phyloP scores from a whole-genome alignment of 37 sponge, comb jelly and placozoan genomes.

The Beroe forskalii region DNA sequence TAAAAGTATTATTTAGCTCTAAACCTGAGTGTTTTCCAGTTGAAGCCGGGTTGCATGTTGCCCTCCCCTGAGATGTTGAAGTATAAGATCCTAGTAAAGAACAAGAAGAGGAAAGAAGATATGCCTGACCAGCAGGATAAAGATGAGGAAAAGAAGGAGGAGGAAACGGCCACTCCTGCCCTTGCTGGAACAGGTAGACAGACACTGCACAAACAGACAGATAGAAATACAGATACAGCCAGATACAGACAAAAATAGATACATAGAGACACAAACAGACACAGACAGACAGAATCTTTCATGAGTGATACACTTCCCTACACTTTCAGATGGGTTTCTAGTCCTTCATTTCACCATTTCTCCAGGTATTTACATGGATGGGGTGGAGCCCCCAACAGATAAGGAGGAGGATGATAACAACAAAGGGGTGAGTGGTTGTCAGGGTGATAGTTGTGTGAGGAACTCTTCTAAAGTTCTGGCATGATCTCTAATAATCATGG shows the following conservation, averaged over 20 bases:
- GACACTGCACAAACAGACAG: no score
- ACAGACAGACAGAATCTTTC: no score
- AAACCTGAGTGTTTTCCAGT: background rate
- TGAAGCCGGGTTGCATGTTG: conserved; percentile 57
- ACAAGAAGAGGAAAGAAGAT: conserved; percentile 68
- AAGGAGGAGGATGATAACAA: conserved; percentile 16
- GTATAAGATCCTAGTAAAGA: conserved; percentile 78
- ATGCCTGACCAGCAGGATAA: conserved; percentile 43
- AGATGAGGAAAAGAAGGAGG: conserved; percentile 54
- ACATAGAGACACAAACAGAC: no score
- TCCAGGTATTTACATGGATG: conserved; percentile 49
- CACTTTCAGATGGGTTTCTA: no score
- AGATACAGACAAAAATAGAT: no score
- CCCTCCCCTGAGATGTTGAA: conserved; percentile 77
- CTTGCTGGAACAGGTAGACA: conserved; percentile 39
- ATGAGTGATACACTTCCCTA: no score
- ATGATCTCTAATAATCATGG: no score
- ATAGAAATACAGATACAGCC: no score
- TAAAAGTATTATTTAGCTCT: no score
- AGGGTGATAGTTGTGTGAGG: no score
- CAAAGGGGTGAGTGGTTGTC: conserved; percentile 27
- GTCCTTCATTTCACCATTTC: no score
- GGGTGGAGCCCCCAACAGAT: conserved; percentile 42
- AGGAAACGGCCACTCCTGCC: background rate
- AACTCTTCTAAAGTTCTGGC: no score